Base-by-base conservation (phyloP, 1,140 invertebrate genomes). In the Aricia agestis region DNA sequence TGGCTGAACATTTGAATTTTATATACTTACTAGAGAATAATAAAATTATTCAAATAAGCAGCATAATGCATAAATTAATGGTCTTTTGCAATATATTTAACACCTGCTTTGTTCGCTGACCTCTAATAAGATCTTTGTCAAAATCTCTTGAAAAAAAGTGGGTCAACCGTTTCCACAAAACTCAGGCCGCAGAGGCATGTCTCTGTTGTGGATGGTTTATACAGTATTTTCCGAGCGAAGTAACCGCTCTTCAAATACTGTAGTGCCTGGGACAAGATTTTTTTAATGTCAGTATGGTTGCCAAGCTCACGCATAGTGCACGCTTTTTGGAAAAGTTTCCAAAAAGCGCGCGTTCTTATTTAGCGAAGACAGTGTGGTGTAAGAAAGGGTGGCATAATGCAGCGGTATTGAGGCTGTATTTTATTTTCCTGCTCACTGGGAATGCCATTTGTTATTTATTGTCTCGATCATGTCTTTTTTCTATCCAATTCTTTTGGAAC, bases 371-470 rank as follows among this genome's bases (percentile, higher is more conserved):
- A 11, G 59, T 63, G 59, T 25, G 6, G 17, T 19, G 19, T 63
- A 63, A 63, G 59, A 61, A 63, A 63, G 17, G 59, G 59, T 25
- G 59, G 18, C 59, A 63, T 63, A 63, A 19, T 63, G 59, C 59
- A 63, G 58, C 18, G 58, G 59, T 63, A 61, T 61, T 17, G n/a
- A 69, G 31, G 13, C 58, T 36, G 32, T 69, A 57, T 69, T 76
- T 78, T 78, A 82, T 82, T 82, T 82, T 82, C 80, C 78, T 82
- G 80, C 66, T 82, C 80, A 82, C 52, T 82, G 80, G 68, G 71
- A 69, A 73, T 63, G 80, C 74, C 80, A 76, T 63, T 74, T 71
- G 73, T 66, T 69, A 79, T 82, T 77, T 77, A 75, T 76, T 69
- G 58, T 69, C 68, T 69, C 57, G 31, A 57, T 41, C 61, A 69